These are phyloP conservation scores for Silurus glanis DNA, from an alignment of 2,113 vertebrate genomes.

Conservation along the genomic window DNA sequence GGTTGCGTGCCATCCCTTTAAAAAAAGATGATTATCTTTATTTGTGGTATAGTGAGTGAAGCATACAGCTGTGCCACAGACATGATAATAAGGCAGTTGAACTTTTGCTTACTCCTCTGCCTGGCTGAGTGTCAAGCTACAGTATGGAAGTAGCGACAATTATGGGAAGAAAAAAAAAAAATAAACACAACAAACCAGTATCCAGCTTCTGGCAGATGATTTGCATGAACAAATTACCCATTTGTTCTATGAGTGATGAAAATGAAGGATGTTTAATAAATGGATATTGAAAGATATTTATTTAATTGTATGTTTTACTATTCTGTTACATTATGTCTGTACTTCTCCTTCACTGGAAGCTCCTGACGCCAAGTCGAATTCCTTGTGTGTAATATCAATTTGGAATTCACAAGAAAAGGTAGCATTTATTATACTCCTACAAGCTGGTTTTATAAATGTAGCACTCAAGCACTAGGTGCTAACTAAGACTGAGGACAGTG, in stretches of 20 bases:
- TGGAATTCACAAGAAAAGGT: not conserved
- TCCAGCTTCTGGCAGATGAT: not conserved
- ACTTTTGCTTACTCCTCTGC: slow-evolving; percentile 14
- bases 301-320: too few species aligned
- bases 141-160: not conserved
- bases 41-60: slow-evolving; percentile 31
- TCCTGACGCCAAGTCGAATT: too few species aligned
- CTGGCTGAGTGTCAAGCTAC: not conserved
- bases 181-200: not conserved
- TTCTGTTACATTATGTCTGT: too few species aligned
- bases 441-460: not conserved
- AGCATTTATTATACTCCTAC: not conserved
- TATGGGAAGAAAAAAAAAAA: not conserved
- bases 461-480: not conserved
- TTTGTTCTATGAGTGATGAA: not conserved
- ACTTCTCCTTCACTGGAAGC: too few species aligned
- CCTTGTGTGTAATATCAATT: not conserved
- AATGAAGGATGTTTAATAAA: too few species aligned
- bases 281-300: too few species aligned
- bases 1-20: slow-evolving; percentile 24
- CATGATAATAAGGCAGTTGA: slow-evolving; percentile 29
- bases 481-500: not conserved
- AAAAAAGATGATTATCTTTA: slow-evolving; percentile 25
- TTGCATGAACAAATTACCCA: not conserved
- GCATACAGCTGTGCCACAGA: slow-evolving; percentile 23